Evolutionary conservation across 2,888 invertebrate species (phyloP).

Genomic region (Heteromyza rotundicornis): DNA sequence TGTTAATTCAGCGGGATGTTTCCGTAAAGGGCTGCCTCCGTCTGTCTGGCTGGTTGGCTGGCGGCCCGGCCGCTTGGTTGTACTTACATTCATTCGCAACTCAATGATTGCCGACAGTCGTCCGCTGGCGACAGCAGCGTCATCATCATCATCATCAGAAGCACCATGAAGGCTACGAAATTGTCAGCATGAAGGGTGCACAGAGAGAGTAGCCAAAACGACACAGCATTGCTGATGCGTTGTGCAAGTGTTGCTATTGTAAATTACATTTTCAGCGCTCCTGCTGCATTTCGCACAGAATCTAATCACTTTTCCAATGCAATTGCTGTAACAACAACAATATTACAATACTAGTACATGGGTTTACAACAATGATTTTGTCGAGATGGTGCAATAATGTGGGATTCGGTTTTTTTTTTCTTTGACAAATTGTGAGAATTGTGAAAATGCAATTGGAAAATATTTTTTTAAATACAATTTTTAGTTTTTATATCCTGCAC

Average conservation of each 20-base stretch:
- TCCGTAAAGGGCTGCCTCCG: not conserved
- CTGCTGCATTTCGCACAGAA: not conserved
- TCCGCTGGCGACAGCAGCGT: not conserved
- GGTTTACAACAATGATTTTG: not conserved
- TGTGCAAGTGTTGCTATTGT: not conserved
- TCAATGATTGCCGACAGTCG: slow-evolving; percentile 6
- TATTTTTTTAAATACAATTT: no score
- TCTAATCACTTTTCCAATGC: not conserved
- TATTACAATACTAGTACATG: not conserved
- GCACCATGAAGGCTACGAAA: no score
- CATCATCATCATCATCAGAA: not conserved
- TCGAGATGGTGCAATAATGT: no score
- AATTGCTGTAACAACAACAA: not conserved
- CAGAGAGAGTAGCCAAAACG: no score
- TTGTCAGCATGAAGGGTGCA: no score
- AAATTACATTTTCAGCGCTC: not conserved
- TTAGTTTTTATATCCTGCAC: no score
- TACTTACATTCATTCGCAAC: no score
- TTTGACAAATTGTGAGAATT: not conserved
- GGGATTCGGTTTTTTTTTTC: no score
- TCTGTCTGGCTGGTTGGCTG: no score
- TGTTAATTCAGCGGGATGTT: not conserved
- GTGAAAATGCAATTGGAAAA: not conserved
- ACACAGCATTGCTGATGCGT: not conserved
- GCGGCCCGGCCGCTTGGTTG: no score